Evolutionary conservation across 2,113 vertebrate species (phyloP).

Genomic region (Merops nubicus): DNA sequence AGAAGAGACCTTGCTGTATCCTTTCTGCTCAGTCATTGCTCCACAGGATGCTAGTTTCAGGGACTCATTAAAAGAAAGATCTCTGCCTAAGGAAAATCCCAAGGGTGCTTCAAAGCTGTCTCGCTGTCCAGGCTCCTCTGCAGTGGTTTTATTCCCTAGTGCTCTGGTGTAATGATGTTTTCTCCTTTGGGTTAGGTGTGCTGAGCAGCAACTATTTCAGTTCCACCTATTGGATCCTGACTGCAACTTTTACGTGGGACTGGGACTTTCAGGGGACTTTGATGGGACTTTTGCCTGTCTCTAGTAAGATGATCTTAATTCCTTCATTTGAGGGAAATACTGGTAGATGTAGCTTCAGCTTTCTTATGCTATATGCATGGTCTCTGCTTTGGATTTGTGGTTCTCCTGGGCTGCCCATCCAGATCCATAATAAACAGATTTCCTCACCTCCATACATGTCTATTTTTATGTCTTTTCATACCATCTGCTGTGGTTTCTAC

Average conservation of each 20-base stretch:
- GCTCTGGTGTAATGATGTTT: neutral
- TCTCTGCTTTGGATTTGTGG: neutral
- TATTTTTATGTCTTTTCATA: neutral
- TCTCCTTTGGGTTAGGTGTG: neutral
- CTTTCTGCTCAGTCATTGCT: conserved; percentile 15
- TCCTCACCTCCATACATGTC: neutral
- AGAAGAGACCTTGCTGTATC: neutral
- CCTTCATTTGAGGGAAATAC: neutral
- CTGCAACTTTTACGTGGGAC: fast-evolving
- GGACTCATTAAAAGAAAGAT: neutral
- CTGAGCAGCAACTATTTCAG: neutral
- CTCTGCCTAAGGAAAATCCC: neutral
- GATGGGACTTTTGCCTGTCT: neutral
- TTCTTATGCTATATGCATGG: fast-evolving
- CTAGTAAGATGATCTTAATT: neutral
- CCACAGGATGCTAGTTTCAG: neutral
- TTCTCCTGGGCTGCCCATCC: neutral
- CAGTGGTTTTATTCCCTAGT: neutral
- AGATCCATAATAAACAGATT: neutral
- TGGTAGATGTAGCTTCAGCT: neutral
- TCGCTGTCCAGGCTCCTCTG: neutral
- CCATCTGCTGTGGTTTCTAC: fast-evolving
- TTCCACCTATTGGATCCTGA: neutral
- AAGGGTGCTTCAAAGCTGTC: neutral
- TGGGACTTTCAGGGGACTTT: neutral